Evolutionary conservation across 1,140 invertebrate species (phyloP).

Genomic region (Drosophila melanogaster): DNA sequence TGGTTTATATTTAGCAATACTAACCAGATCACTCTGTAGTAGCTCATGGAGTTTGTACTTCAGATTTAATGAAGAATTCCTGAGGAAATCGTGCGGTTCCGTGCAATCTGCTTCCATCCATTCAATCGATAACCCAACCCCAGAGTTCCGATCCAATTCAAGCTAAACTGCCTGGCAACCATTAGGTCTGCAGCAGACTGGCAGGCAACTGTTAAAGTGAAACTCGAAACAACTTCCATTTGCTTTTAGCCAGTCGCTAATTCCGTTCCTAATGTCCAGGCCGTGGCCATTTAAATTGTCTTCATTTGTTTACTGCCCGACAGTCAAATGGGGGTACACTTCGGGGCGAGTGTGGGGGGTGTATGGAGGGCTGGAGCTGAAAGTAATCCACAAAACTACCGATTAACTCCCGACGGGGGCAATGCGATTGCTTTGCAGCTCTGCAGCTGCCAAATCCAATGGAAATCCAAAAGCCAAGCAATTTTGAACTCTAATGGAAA

Average conservation of each 20-base stretch:
- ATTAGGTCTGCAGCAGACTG: constrained; percentile 34
- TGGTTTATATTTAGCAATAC: too few species aligned
- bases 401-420: constrained; percentile 68
- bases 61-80: not conserved
- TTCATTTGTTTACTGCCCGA: constrained; percentile 74
- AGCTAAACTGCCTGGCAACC: constrained; percentile 25
- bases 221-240: constrained; percentile 53
- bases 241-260: constrained; percentile 50
- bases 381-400: constrained; percentile 72
- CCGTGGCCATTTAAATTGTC: constrained; percentile 79
- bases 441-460: constrained; percentile 77
- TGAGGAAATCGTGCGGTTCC: not conserved
- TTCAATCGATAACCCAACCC: constrained; percentile 18
- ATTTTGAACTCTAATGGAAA: constrained; percentile 81
- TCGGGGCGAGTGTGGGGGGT: not conserved
- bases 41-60: too few species aligned
- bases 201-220: constrained; percentile 35
- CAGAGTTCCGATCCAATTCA: constrained; percentile 3
- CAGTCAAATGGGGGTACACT: constrained; percentile 19
- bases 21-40: too few species aligned
- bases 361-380: not conserved
- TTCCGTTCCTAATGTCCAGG: constrained; percentile 59
- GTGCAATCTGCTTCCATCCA: constrained; percentile 1
- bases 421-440: constrained; percentile 46
- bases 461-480: constrained; percentile 77